Conservation (phyloP, 2,113 vertebrate genomes). For the Cariama cristata region DNA sequence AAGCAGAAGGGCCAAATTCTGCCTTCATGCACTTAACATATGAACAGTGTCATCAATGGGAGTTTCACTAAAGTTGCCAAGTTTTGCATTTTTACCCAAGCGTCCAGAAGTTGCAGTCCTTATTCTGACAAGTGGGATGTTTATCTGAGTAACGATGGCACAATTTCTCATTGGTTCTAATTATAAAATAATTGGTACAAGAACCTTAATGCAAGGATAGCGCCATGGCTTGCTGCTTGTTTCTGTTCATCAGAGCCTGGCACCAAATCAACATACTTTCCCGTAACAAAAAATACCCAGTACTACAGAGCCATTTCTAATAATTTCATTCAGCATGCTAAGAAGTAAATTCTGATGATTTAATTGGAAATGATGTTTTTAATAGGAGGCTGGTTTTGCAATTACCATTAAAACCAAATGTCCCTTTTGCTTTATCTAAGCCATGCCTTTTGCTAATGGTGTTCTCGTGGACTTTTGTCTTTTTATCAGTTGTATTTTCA, state of each 20-base stretch:
- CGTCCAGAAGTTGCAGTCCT: background rate
- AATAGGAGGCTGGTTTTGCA: background rate
- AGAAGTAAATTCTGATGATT: background rate
- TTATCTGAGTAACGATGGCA: background rate
- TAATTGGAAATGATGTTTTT: conserved; percentile 23
- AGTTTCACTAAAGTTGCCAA: background rate
- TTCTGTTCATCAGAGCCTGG: background rate
- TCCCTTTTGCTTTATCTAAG: background rate
- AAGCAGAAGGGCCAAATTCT: background rate
- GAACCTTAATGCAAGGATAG: background rate
- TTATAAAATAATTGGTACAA: background rate
- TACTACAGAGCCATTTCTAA: background rate
- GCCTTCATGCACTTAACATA: background rate
- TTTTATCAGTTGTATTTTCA: conserved; percentile 33
- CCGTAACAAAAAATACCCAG: background rate
- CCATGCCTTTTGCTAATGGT: background rate
- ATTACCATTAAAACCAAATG: conserved; percentile 1
- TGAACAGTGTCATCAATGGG: accelerated
- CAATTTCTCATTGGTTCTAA: background rate
- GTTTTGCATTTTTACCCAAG: background rate
- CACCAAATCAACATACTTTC: background rate
- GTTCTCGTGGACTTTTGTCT: background rate
- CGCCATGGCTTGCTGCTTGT: background rate
- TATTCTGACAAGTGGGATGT: background rate
- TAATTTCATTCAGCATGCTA: background rate